phyloP scores from a whole-genome alignment of 37 sponge, comb jelly and placozoan species.

The Diacarnus erythraeanus region DNA sequence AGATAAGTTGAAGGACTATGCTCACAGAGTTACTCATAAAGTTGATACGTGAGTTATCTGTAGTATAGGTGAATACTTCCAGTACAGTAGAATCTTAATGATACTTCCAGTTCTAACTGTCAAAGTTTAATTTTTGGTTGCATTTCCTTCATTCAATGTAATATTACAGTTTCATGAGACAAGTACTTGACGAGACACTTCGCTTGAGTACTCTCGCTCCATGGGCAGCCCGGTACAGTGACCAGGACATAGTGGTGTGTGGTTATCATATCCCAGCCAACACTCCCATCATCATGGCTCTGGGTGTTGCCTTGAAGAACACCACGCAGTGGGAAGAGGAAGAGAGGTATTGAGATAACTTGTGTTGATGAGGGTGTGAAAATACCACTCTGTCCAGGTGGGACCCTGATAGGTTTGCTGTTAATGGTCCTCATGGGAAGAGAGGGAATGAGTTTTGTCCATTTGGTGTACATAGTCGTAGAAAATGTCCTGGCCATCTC shows the following conservation, averaged over 20 bases:
- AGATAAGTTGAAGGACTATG: constrained; percentile 53
- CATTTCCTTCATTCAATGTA: background rate
- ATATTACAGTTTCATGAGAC: constrained; percentile 54
- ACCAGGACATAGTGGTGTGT: constrained; percentile 62
- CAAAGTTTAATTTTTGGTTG: background rate
- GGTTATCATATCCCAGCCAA: constrained; percentile 71
- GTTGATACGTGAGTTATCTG: too few relatives aligned
- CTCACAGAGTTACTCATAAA: background rate
- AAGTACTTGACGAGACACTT: constrained; percentile 86
- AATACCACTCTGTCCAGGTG: constrained; percentile 51
- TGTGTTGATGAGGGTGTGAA: too few relatives aligned
- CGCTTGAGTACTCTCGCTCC: constrained; percentile 83
- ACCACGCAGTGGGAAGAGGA: constrained; percentile 58
- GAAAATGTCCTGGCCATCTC: constrained; percentile 90
- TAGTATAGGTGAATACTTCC: too few relatives aligned
- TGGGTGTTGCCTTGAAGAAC: constrained; percentile 81
- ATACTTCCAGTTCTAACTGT: too few relatives aligned
- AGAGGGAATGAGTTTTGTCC: constrained; percentile 66
- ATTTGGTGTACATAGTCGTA: constrained; percentile 80
- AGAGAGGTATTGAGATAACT: constrained; percentile 3
- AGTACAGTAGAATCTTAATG: too few relatives aligned
- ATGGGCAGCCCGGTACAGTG: constrained; percentile 71
- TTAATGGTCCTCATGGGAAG: constrained; percentile 4
- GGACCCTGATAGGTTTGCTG: constrained; percentile 72
- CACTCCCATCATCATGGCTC: constrained; percentile 88